These are phyloP conservation scores for Triplophysa siluroides DNA, from an alignment of 2,113 vertebrate species.

Conservation along the genomic window DNA sequence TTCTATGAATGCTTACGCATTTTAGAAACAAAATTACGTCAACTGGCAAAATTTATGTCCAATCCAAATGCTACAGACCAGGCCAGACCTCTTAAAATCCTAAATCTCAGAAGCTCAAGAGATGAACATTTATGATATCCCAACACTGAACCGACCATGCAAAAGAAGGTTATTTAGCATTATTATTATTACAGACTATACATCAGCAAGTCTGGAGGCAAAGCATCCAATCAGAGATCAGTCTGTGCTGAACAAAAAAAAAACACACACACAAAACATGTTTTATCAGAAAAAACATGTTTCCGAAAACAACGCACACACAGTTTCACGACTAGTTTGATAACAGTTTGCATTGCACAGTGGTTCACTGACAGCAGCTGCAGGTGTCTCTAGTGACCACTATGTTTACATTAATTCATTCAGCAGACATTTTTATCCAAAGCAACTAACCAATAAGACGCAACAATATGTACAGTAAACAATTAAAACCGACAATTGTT, in stretches of 20 bases:
- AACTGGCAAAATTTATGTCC: not conserved
- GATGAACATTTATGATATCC: not conserved
- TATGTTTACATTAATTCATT: no score
- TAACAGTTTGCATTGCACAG: constrained; percentile 32
- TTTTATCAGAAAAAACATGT: no score
- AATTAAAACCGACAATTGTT: constrained; percentile 50
- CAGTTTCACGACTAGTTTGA: not conserved
- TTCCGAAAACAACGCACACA: not conserved
- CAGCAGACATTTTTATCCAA: no score
- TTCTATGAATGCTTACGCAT: not conserved
- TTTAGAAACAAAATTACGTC: not conserved
- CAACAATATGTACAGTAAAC: not conserved
- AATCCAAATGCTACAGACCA: not conserved
- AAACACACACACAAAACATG: no score
- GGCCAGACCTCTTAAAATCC: not conserved
- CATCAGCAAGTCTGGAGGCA: no score
- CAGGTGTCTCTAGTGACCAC: constrained; percentile 15
- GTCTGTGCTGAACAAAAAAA: not conserved
- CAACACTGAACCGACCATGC: no score
- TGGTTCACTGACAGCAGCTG: constrained; percentile 37
- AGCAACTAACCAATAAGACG: not conserved
- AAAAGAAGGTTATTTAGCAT: no score
- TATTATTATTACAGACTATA: no score
- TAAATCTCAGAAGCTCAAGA: not conserved
- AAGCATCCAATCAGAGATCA: no score